Percentiles rank a stretch among this genome's conserved stretches.
Evolutionary conservation across 2,888 invertebrate genomes (phyloP).

Genomic region (Phengaris arion): DNA sequence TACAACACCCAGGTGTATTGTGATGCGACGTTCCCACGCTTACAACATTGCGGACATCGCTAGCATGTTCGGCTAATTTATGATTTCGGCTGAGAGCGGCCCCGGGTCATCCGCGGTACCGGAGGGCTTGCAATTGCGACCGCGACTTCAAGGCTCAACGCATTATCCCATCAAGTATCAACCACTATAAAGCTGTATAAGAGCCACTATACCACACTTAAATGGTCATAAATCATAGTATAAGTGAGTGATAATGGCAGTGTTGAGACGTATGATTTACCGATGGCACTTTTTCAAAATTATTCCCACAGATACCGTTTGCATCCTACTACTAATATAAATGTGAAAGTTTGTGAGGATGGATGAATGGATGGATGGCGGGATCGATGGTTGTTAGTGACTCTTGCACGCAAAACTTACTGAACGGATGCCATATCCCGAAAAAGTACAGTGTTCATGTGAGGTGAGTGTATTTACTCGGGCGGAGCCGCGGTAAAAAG

Average conservation of each 20-base stretch:
- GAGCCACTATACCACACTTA: neutral
- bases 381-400: no score
- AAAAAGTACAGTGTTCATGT: no score
- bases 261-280: neutral
- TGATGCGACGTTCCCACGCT: constrained; percentile 17
- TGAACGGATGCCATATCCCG: no score
- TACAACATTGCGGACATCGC: neutral
- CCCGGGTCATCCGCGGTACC: constrained; percentile 4
- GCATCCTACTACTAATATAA: no score
- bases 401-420: no score
- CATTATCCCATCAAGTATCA: neutral
- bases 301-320: neutral
- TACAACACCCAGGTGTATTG: constrained; percentile 18
- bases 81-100: constrained; percentile 4
- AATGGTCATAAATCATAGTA: neutral
- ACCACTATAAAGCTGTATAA: neutral
- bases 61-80: constrained; percentile 1
- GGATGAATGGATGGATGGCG: no score
- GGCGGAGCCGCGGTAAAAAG: no score
- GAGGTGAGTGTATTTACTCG: no score
- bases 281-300: neutral
- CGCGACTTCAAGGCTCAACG: neutral
- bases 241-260: constrained; percentile 1
- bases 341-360: no score
- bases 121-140: neutral